These are phyloP conservation scores for Agrypnia vestita DNA, from an alignment of 1,140 invertebrate species.

Conservation along the genomic window DNA sequence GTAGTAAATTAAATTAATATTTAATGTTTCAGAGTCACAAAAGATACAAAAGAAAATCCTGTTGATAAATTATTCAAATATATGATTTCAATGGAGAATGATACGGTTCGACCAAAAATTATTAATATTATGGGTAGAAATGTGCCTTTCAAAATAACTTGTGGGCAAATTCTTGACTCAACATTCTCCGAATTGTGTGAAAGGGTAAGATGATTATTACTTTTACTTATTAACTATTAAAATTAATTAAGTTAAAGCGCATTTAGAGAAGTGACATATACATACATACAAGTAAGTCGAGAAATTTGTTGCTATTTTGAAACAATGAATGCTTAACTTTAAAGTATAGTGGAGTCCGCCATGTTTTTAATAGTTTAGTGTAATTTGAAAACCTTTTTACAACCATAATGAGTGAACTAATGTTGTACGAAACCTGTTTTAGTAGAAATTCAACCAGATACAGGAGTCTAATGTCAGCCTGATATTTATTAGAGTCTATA, in stretches of 20 bases:
- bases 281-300: no score
- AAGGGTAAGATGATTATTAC: constrained; percentile 80
- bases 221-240: no score
- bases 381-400: no score
- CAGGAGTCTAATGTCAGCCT: no score
- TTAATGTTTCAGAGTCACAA: constrained; percentile 70
- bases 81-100: constrained; percentile 91
- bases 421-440: no score
- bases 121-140: constrained; percentile 91
- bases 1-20: not conserved
- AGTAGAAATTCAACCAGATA: no score
- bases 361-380: no score
- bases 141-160: constrained; percentile 91
- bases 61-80: constrained; percentile 93
- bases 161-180: constrained; percentile 92
- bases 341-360: no score
- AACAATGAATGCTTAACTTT: not conserved
- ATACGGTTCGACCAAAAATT: constrained; percentile 86
- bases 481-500: no score
- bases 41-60: constrained; percentile 72
- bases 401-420: no score
- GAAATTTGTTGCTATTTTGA: not conserved
- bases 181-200: constrained; percentile 94
- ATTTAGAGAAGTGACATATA: no score
- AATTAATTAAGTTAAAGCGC: no score